Evolutionary conservation across 2,113 vertebrate species (phyloP).

Genomic region (Casuarius casuarius): DNA sequence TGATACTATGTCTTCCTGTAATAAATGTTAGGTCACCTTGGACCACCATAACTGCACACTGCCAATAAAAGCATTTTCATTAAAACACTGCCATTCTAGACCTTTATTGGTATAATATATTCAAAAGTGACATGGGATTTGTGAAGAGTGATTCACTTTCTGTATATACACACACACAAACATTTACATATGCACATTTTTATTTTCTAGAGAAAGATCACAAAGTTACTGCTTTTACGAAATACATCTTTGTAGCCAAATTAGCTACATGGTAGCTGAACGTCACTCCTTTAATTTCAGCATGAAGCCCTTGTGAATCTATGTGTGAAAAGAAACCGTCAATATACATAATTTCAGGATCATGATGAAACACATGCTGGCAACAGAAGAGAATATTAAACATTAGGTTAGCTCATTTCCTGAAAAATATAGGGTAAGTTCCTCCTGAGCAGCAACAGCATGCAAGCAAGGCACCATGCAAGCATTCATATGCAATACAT

Average conservation of each 20-base stretch:
- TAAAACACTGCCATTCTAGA: background rate
- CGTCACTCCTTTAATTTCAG: background rate
- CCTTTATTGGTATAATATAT: background rate
- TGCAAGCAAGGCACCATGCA: background rate
- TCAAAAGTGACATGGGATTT: background rate
- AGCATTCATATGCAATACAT: background rate
- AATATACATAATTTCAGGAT: background rate
- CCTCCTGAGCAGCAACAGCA: background rate
- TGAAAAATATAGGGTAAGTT: background rate
- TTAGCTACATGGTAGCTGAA: background rate
- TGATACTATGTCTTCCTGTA: background rate
- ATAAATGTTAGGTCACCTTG: background rate
- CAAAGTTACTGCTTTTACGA: background rate
- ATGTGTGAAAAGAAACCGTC: background rate
- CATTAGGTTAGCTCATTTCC: background rate
- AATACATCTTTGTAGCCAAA: background rate
- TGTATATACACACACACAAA: background rate
- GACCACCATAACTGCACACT: background rate
- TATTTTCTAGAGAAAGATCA: background rate
- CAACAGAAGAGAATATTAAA: background rate
- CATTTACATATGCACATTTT: background rate
- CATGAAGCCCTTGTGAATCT: background rate
- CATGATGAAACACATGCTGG: background rate
- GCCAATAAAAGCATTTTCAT: background rate
- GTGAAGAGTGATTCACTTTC: background rate